Evolutionary conservation across 2,888 invertebrate genomes (phyloP), one percentile per base, ranked within the genome.

Genomic region (Tetropium fuscum): DNA sequence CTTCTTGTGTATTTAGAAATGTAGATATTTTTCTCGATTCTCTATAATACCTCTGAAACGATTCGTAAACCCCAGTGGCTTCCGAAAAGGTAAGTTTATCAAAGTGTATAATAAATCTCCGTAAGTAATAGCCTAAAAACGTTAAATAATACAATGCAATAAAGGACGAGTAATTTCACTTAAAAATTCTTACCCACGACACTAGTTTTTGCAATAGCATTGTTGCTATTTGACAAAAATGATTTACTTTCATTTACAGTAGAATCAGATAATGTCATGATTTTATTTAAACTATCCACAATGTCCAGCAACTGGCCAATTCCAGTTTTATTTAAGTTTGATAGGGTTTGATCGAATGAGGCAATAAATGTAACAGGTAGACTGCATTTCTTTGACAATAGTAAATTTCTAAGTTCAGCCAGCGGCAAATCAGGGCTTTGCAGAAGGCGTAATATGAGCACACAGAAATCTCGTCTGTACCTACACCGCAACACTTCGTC

Each of bases 21-120:
- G 60, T 61, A 1, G 57, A 32, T 36, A 25, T 63, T 53, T 66
- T 72, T 27, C 66, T 60, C 64, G 68, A 73, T 32, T 72, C 70
- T 36, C 73, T 58, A 59, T 90, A 91, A 78, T 93, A 93, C 3
- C 84, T 78, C 70, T 88, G 87, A 75, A 90, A 92, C 64, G 89
- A 87, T 70, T 89, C 87, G 76, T 89, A 91, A 18, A 95, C 84
- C 27, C 87, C 84, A 41, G 91, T 90, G 58, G 94, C 89, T 84
- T 94, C 92, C 27, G 91, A 90, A 82, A 96, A 96, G 10, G 91
- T 88, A 66, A 95, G 83, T 78, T 91, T 92, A 73, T 95, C 93
- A 76, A 95, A 88, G 63, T 91, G 89, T 0, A 95, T 84, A 66
- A 91, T 87, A 77, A 95, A 90, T 74, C 95, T 85, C 62, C 95